phyloP scores from a whole-genome alignment of 2,797 vertebrate species.

The Cygnus olor region DNA sequence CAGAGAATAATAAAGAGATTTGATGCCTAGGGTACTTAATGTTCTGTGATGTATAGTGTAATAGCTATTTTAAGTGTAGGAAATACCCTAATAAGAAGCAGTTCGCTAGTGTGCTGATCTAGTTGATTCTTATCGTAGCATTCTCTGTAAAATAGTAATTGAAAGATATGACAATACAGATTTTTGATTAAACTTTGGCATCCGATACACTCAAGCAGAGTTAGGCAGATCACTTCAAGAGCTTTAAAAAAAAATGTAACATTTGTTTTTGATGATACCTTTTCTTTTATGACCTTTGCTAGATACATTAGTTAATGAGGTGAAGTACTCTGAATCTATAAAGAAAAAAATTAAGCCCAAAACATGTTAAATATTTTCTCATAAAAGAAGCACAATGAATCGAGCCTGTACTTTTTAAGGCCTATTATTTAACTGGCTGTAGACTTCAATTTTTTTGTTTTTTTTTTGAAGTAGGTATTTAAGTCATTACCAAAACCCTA shows the following conservation, averaged over 20 bases:
- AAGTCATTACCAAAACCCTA: neutral
- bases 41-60: constrained; percentile 28
- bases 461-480: neutral
- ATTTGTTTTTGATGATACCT: neutral
- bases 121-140: constrained; percentile 45
- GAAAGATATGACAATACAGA: constrained; percentile 49
- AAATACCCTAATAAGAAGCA: constrained; percentile 60
- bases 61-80: constrained; percentile 46
- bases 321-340: neutral
- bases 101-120: constrained; percentile 3
- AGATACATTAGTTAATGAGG: neutral
- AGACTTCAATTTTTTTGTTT: neutral
- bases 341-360: neutral
- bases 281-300: neutral
- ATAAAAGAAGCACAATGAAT: neutral
- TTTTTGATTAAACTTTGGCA: neutral
- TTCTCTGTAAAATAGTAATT: constrained; percentile 50
- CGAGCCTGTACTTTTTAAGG: neutral
- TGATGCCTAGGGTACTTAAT: constrained; percentile 18
- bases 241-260: neutral
- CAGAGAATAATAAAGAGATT: constrained; percentile 2
- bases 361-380: neutral
- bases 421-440: neutral
- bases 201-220: neutral
- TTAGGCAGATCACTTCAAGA: neutral